phyloP scores from a whole-genome alignment of 2,113 vertebrate genomes.

The Misgurnus mizolepis region DNA sequence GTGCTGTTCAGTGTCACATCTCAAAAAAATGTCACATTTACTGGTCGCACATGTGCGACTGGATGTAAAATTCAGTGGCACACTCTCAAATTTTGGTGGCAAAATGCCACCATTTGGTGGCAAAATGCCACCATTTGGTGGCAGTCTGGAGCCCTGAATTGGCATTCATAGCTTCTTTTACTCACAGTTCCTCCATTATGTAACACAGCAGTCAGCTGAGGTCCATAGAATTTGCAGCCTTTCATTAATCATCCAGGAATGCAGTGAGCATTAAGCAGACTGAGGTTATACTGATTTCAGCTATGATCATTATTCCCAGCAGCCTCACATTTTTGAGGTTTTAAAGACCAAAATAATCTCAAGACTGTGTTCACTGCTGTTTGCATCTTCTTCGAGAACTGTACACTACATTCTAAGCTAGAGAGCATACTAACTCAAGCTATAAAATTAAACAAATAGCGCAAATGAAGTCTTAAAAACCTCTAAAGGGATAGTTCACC shows the following conservation, averaged over 20 bases:
- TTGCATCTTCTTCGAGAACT: conserved; percentile 16
- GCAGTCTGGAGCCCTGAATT: no score
- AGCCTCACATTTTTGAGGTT: conserved; percentile 49
- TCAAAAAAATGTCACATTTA: no score
- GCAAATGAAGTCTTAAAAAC: not conserved
- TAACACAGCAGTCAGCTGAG: not conserved
- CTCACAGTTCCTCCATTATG: not conserved
- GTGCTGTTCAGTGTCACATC: no score
- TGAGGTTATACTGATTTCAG: conserved; percentile 22
- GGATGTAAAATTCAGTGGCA: no score
- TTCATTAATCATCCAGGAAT: conserved; percentile 4
- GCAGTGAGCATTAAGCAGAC: conserved; percentile 14
- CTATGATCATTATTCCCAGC: conserved; percentile 18
- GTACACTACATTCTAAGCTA: not conserved
- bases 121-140: no score
- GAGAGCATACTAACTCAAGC: not conserved
- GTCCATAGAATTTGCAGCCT: not conserved
- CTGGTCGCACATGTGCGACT: no score
- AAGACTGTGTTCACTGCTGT: conserved; percentile 6
- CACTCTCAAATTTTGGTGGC: no score
- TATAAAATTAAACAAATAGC: not conserved
- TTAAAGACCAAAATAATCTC: conserved; percentile 43
- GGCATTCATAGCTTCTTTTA: not conserved
- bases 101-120: no score
- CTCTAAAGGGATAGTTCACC: no score